Percentiles rank a stretch among this genome's conserved stretches.
Evolutionary conservation across 1,140 invertebrate species (phyloP).

Genomic region (Nylanderia fulva): DNA sequence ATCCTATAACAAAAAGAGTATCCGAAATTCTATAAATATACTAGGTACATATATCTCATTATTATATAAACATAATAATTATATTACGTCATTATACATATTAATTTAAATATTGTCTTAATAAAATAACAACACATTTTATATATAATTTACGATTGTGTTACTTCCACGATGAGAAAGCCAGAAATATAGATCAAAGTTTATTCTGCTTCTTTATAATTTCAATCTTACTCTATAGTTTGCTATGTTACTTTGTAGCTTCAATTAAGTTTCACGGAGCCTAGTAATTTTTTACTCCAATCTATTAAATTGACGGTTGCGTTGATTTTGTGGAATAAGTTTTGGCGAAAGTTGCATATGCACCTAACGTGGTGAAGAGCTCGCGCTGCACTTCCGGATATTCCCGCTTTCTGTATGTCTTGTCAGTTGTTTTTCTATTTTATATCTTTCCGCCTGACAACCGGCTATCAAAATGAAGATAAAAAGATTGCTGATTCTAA

Average conservation of each 20-base stretch:
- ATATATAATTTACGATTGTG: neutral
- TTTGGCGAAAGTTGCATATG: conserved; percentile 67
- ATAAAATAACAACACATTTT: neutral
- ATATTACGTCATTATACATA: no score
- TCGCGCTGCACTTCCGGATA: conserved; percentile 23
- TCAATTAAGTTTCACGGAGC: conserved; percentile 24
- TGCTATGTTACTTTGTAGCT: neutral
- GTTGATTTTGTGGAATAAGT: conserved; percentile 66
- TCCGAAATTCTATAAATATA: neutral
- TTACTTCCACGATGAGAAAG: conserved; percentile 1
- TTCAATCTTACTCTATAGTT: neutral
- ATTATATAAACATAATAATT: neutral
- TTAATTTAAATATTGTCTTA: neutral
- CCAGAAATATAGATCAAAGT: conserved; percentile 5
- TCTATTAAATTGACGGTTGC: conserved; percentile 8
- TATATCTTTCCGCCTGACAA: neutral
- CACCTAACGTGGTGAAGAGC: conserved; percentile 2
- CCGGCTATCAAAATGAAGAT: neutral
- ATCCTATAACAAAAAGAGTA: neutral
- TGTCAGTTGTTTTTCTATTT: neutral
- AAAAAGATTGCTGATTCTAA: neutral
- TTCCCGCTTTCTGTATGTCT: neutral
- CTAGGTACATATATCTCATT: neutral
- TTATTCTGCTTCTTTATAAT: neutral
- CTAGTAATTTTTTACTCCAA: neutral